Base-by-base conservation (phyloP, 2,797 vertebrate species). In the Hybognathus amarus region DNA sequence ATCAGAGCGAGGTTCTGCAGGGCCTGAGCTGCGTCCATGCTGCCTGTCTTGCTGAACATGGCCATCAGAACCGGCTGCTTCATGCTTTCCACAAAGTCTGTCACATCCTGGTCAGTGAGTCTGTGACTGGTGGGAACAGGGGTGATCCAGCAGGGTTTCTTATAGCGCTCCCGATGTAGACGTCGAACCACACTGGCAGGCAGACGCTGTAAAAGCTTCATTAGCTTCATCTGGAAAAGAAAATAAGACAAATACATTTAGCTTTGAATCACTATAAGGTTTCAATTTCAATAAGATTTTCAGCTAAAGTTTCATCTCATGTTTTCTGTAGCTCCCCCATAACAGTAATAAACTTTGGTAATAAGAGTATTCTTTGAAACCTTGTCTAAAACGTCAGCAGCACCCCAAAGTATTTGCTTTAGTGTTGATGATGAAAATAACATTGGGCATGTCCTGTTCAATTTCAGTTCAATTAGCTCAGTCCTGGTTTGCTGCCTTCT, bases 1-100 rank as follows among this genome's bases (percentile, higher is more conserved):
- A 99, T 97, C 69, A 99, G 95, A 69, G 98, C 97, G 82, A 99
- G 95, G 92, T 99, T 98, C 92, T 99, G 97, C 56, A 99, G 93
- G 68, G 98, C 97, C 75, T 96, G 98, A 42, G 98, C 97, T 80
- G 98, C 98, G 85, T 99, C 97, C 80, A 97, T 95, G 87, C 97
- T 97, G 89, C 98, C 98, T 18, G 95, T 98, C 94, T 99, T 99
- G 91, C 98, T 99, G 89, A 98, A 99, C 97, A 99, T 98, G 83
- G 97, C 97, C 95, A 98, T 91, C 80, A 99, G 96, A 77, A 98
- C 95, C 50, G 97, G 97, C 61, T 98, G 97, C 75, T 94, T 96
- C 92, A 99, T 96, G 92, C 98, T 97, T 24, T 93, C 91, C 64
- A 97, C 97, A 79, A 99, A 99, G 89, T 96, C 96, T 36, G 96